phyloP scores from a whole-genome alignment of 2,113 vertebrate genomes.

The Gambusia affinis region DNA sequence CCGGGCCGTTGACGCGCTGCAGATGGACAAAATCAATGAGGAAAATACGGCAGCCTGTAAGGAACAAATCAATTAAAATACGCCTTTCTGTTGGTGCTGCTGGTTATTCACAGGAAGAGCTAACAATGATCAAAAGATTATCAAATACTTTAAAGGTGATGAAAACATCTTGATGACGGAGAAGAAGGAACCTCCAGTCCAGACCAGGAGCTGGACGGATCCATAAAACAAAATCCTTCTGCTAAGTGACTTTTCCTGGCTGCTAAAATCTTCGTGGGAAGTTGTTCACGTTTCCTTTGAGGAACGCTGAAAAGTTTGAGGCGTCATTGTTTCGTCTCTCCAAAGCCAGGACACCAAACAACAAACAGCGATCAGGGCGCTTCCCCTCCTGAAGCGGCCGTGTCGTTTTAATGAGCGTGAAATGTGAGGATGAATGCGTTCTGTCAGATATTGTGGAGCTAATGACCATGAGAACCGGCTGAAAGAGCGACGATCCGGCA shows the following conservation, averaged over 20 bases:
- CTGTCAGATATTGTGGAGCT: not conserved
- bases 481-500: not conserved
- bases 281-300: not conserved
- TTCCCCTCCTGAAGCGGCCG: not conserved
- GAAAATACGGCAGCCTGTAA: constrained; percentile 6
- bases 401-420: not conserved
- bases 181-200: no score
- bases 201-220: no score
- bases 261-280: not conserved
- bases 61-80: constrained; percentile 5
- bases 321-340: not conserved
- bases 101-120: not conserved
- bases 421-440: not conserved
- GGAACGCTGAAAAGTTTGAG: not conserved
- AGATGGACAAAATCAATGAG: constrained; percentile 43
- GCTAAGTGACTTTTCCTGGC: no score
- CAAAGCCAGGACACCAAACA: not conserved
- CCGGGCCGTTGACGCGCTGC: constrained; percentile 3
- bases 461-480: constrained; percentile 34
- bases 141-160: no score
- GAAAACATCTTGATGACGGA: no score
- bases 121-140: not conserved
- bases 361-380: not conserved
- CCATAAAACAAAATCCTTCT: no score
- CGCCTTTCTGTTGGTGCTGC: not conserved